These are phyloP conservation scores for Gymnodraco acuticeps DNA, from an alignment of 2,797 vertebrate species.

Conservation along the genomic window DNA sequence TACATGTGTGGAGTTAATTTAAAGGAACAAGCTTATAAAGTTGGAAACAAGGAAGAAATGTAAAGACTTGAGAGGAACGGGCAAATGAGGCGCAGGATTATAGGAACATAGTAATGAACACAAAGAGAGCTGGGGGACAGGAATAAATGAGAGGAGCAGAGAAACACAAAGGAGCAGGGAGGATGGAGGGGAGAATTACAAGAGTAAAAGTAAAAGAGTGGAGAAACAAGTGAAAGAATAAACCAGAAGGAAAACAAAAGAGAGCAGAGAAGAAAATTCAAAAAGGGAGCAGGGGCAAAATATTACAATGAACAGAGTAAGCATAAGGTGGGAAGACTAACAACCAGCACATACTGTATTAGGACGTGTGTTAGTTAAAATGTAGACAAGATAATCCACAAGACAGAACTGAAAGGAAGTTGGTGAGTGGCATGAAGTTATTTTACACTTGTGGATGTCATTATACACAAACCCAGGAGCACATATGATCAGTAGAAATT, in stretches of 20 bases:
- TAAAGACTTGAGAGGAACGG: slow-evolving; percentile 45
- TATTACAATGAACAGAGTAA: slow-evolving; percentile 35
- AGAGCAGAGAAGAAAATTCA: slow-evolving; percentile 14
- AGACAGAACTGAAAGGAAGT: neutral
- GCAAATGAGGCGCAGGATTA: slow-evolving; percentile 55
- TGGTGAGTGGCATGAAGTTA: neutral
- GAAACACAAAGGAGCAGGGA: slow-evolving; percentile 48
- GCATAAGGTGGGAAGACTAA: slow-evolving; percentile 23
- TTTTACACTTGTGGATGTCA: neutral
- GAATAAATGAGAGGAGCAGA: slow-evolving; percentile 67
- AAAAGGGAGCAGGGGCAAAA: slow-evolving; percentile 21
- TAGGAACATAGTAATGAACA: slow-evolving; percentile 63
- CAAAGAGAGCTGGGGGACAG: slow-evolving; percentile 65
- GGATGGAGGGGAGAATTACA: slow-evolving; percentile 40
- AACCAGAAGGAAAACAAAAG: slow-evolving; percentile 45
- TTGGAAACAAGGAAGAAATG: slow-evolving; percentile 51
- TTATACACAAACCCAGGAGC: neutral
- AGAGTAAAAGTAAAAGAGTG: slow-evolving; percentile 32
- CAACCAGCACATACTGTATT: neutral
- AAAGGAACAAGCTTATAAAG: slow-evolving; percentile 51
- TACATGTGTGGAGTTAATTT: slow-evolving; percentile 45
- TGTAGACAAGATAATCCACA: slow-evolving; percentile 12
- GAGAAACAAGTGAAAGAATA: slow-evolving; percentile 44
- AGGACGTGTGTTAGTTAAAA: slow-evolving; percentile 27
- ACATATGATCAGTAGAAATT: neutral